Evolutionary conservation across 2,797 vertebrate species (phyloP), one percentile per base, ranked within the genome.

Genomic region (Falco berigora): DNA sequence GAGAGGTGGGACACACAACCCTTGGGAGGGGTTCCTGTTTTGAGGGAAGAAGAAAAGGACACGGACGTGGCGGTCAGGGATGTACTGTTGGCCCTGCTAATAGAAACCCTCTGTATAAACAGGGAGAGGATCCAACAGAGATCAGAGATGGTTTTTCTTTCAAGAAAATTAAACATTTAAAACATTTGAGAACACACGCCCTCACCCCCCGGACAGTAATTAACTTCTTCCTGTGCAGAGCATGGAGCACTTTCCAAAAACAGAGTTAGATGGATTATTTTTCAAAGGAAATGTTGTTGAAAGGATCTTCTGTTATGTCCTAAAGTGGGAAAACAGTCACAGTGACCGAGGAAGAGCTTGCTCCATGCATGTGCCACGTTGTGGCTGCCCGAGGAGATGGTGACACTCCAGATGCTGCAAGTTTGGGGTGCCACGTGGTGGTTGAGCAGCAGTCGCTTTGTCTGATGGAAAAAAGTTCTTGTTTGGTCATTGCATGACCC

Each of bases 231-330:
- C 98, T 98, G 98, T 98, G 91, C 97, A 93, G 94, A 96, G 83
- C 91, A 91, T 91, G 90, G 96, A 96, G 75, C 93, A 32, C 81
- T 97, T 98, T 98, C 97, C 97, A 98, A 98, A 98, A 98, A 97
- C 98, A 98, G 95, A 97, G 96, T 84, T 96, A 34, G 91, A 97
- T 97, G 97, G 97, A 96, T 98, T 98, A 98, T 98, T 98, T 98
- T 98, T 97, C 97, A 98, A 98, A 98, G 98, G 98, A 98, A 98
- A 97, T 98, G 97, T 98, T 98, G 97, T 98, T 98, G 96, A 98
- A 98, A 97, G 90, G 96, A 94, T 96, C 93, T 94, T 83, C 68
- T 93, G 96, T 97, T 97, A 88, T 88, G 81, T 97, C 96, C 96
- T 78, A 88, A 96, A 96, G 86, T 75, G 94, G 97, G 97, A 97